Evolutionary conservation across 2,888 invertebrate species (phyloP).

Genomic region (Pterobdella sp.): DNA sequence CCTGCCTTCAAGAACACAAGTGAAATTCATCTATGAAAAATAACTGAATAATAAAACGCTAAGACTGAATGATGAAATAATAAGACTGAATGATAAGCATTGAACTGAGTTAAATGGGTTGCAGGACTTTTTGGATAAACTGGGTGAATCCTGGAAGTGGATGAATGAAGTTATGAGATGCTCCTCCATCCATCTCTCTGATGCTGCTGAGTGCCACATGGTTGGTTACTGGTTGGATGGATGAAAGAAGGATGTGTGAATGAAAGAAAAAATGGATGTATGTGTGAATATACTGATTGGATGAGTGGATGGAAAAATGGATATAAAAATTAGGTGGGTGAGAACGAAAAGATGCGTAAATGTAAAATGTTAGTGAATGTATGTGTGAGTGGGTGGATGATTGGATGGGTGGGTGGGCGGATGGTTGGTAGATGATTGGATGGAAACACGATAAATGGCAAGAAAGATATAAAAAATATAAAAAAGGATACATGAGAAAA

Average conservation of each 20-base stretch:
- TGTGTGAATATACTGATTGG: not conserved
- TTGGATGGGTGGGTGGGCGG: not conserved
- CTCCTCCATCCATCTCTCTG: constrained; percentile 37
- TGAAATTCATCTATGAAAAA: not conserved
- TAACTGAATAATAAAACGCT: not conserved
- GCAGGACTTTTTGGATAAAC: constrained; percentile 38
- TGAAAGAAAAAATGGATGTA: not conserved
- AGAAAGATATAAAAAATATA: not conserved
- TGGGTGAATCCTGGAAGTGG: constrained; percentile 39
- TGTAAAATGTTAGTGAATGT: too few species aligned
- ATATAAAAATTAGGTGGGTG: not conserved
- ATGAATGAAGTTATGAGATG: constrained; percentile 36
- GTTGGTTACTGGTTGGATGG: constrained; percentile 31
- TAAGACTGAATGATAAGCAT: not conserved
- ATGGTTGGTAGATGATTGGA: not conserved
- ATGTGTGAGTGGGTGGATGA: too few species aligned
- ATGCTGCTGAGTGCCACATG: constrained; percentile 39
- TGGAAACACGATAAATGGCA: not conserved
- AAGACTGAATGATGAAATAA: not conserved
- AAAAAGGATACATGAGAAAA: not conserved
- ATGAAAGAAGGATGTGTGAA: not conserved
- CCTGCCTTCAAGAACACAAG: not conserved
- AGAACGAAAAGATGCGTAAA: too few species aligned
- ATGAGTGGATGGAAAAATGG: not conserved
- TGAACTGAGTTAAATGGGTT: too few species aligned